A percentile compares a stretch with the other conserved stretches of the same genome.
These are phyloP conservation scores for Moxostoma hubbsi DNA, from an alignment of 2,797 vertebrate species.

Conservation along the genomic window DNA sequence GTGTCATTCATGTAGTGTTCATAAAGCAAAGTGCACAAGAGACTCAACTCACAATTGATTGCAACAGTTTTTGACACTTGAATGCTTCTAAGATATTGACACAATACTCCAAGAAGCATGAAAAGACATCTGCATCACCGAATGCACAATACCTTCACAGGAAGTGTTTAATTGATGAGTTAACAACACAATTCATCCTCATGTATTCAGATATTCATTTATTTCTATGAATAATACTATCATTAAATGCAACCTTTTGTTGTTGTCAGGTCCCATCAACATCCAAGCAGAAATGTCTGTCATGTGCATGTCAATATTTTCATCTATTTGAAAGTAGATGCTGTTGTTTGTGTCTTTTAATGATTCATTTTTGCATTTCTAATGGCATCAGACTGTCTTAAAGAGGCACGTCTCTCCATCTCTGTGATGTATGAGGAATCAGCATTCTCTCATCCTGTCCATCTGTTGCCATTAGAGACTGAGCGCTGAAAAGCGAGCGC, in stretches of 20 bases:
- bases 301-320: constrained; percentile 9
- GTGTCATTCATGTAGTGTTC: too few species aligned
- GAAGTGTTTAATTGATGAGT: neutral
- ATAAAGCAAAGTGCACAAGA: too few species aligned
- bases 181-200: neutral
- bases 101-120: too few species aligned
- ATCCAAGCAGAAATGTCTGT: neutral
- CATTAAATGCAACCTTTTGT: neutral
- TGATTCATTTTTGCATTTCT: constrained; percentile 34
- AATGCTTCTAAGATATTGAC: constrained; percentile 12
- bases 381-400: constrained; percentile 33
- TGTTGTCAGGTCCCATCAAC: neutral
- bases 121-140: neutral
- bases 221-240: neutral
- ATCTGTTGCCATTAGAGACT: constrained; percentile 58
- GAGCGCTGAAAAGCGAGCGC: constrained; percentile 29
- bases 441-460: constrained; percentile 41
- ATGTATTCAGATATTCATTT: constrained; percentile 4
- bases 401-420: constrained; percentile 17
- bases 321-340: constrained; percentile 8
- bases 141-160: neutral
- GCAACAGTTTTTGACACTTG: neutral
- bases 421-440: constrained; percentile 48
- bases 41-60: too few species aligned
- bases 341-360: constrained; percentile 23